A percentile compares a stretch with the other conserved stretches of the same genome.
phyloP scores from a whole-genome alignment of 2,797 vertebrate species.

The Anableps anableps region DNA sequence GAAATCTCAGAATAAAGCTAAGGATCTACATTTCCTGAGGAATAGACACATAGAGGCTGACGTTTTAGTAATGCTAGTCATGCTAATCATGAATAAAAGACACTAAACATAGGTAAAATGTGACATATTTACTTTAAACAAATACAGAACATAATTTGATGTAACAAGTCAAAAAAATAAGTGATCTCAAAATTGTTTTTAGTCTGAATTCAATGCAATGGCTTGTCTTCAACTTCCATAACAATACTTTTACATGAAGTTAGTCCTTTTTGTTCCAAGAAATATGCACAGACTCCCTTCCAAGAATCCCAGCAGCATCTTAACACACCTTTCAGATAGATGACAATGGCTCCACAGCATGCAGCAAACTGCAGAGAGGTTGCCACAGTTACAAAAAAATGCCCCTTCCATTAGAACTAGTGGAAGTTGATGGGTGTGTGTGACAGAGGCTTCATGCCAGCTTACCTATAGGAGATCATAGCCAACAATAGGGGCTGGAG shows the following conservation, averaged over 20 bases:
- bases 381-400: constrained; percentile 65
- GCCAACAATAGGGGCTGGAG: constrained; percentile 23
- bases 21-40: too few relatives aligned
- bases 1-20: too few relatives aligned
- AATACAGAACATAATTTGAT: too few relatives aligned
- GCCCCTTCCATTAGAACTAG: constrained; percentile 50
- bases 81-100: too few relatives aligned
- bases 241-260: background rate
- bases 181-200: background rate
- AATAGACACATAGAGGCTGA: too few relatives aligned
- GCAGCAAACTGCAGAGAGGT: constrained; percentile 50
- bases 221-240: background rate
- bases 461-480: constrained; percentile 62
- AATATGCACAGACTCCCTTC: background rate
- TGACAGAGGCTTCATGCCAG: constrained; percentile 24
- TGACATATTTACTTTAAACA: too few relatives aligned
- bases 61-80: too few relatives aligned
- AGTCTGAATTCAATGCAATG: background rate
- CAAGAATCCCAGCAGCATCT: constrained; percentile 25
- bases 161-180: background rate
- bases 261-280: background rate
- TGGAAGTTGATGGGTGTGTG: constrained; percentile 34
- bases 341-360: constrained; percentile 47
- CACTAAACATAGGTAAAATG: too few relatives aligned
- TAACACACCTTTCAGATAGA: constrained; percentile 59